Base-by-base conservation (phyloP, 1,140 invertebrate species). In the Daktulosphaira vitifoliae region DNA sequence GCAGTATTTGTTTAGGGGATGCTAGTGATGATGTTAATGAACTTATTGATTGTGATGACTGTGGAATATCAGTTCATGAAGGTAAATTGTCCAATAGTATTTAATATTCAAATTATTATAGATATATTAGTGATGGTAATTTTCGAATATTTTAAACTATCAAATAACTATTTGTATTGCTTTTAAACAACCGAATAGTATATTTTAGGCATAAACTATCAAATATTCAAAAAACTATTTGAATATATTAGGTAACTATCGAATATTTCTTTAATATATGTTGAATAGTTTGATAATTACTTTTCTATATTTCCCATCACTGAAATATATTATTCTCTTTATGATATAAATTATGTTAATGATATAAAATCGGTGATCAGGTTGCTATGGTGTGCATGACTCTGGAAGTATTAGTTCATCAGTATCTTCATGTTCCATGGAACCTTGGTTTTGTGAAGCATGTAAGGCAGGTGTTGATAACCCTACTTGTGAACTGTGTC, bases 391-490 rank as follows among this genome's bases (percentile, higher is more conserved):
- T n/a, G 88, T 96, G 25, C 91, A 89, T 49, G 95, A 97, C 72
- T 86, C 86, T 29, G 87, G 88, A 25, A 95, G 92, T 78, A 84
- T 92, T 66, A 88, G 88, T 2, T 92, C 89, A 73, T 90, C 89
- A 16, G 87, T 89, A 62, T 96, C 92, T 8, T 86, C 91, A 1
- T 90, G 89, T 52, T 92, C 92, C 38, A 97, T 93, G 1, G 93
- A 95, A 70, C 94, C 94, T 0, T 98, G 95, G 95, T 97, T 97
- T 76, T 98, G 94, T 78, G 94, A 98, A 77, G 89, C 92, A n/a
- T 97, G 95, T 71, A 92, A 91, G 72, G 92, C 91, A 42, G 91
- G 91, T 2, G 82, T 90, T 8, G 84, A 81, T 25, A 86, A 89
- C 76, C 92, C 93, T 1, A 81, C 80, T 16, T 94, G 91, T 75